Evolutionary conservation across 2,888 invertebrate genomes (phyloP).

Genomic region (Cephalotes varians): DNA sequence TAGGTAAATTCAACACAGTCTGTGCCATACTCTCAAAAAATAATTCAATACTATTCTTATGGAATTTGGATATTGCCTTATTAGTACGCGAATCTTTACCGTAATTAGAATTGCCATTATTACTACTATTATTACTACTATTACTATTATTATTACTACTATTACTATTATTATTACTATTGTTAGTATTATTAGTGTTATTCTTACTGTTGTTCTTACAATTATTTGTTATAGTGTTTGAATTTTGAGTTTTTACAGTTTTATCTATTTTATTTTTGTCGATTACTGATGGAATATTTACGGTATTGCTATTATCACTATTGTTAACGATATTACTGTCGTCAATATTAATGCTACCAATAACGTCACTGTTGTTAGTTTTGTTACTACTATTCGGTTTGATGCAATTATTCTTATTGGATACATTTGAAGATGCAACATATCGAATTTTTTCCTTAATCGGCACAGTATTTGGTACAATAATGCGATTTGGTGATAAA

Average conservation of each 20-base stretch:
- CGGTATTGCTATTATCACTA: neutral
- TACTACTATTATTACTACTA: neutral
- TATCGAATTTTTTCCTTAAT: neutral
- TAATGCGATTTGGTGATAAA: neutral
- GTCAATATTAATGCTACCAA: neutral
- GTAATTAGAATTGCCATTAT: neutral
- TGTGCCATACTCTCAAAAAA: slow-evolving; percentile 82
- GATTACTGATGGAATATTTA: neutral
- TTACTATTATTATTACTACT: neutral
- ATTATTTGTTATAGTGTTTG: neutral
- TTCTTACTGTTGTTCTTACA: neutral
- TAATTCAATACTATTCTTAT: slow-evolving; percentile 74
- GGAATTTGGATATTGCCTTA: neutral
- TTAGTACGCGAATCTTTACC: neutral
- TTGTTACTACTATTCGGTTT: neutral
- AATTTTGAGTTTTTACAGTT: neutral
- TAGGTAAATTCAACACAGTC: slow-evolving; percentile 77
- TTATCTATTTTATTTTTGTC: neutral
- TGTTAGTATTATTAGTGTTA: neutral
- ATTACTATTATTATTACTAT: neutral
- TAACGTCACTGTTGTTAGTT: neutral
- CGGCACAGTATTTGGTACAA: neutral
- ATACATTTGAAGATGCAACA: neutral
- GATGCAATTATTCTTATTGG: neutral
- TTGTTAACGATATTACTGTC: neutral